Evolutionary conservation across 2,113 vertebrate genomes (phyloP).

Genomic region (Diglossa brunneiventris): DNA sequence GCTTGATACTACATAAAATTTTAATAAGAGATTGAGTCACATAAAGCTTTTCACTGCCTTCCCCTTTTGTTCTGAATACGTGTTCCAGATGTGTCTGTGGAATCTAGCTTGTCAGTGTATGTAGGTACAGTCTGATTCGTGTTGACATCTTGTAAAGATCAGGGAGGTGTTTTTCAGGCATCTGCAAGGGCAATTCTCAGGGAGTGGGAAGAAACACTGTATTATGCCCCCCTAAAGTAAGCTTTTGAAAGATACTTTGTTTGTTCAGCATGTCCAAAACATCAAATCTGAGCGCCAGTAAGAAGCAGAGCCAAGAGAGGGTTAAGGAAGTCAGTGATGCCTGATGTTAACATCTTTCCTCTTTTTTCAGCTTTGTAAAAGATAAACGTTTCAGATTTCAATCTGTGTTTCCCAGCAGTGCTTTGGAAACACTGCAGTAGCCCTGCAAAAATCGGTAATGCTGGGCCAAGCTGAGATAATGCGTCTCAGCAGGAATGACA

Average conservation of each 20-base stretch:
- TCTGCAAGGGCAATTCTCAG: neutral
- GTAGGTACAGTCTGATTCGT: constrained; percentile 8
- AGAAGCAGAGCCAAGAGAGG: constrained; percentile 43
- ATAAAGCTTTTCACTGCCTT: neutral
- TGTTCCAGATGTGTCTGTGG: neutral
- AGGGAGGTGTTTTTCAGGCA: neutral
- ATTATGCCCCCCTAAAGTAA: neutral
- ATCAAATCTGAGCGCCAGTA: neutral
- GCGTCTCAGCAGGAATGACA: constrained; percentile 83
- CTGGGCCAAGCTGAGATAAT: constrained; percentile 80
- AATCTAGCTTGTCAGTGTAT: neutral
- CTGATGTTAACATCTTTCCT: constrained; percentile 67
- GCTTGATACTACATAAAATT: neutral
- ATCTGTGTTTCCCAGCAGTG: constrained; percentile 79
- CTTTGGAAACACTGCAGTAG: constrained; percentile 79
- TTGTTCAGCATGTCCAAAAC: neutral
- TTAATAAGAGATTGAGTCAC: neutral
- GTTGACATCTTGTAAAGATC: neutral
- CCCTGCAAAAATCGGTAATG: constrained; percentile 77
- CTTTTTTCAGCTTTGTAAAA: constrained; percentile 73
- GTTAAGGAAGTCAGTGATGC: constrained; percentile 67
- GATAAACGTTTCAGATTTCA: constrained; percentile 81
- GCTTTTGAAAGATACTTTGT: neutral
- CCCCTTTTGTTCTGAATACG: neutral
- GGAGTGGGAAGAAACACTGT: neutral